Percentiles rank a stretch among this genome's conserved stretches.
Evolutionary conservation across 2,113 vertebrate species (phyloP).

Genomic region (Esox niger): DNA sequence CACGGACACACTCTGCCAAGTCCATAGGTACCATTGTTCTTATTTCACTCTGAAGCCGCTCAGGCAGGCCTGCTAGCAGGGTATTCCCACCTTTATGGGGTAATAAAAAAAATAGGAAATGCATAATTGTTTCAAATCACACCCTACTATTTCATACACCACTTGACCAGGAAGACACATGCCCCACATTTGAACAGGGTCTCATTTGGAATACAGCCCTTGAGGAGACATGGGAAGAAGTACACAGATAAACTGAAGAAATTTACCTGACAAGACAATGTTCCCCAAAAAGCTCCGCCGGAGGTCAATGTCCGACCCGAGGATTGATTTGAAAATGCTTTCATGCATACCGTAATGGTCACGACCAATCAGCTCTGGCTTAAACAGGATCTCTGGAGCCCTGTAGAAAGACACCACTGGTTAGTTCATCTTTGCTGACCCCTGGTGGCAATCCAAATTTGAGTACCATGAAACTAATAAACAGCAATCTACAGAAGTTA

Average conservation of each 20-base stretch:
- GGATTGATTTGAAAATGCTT: slow-evolving; percentile 69
- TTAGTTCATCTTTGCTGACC: not conserved
- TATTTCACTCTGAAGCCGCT: slow-evolving; percentile 67
- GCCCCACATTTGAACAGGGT: not conserved
- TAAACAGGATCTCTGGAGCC: slow-evolving; percentile 75
- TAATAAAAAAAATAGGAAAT: not conserved
- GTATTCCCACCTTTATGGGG: slow-evolving; percentile 69
- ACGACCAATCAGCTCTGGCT: slow-evolving; percentile 70
- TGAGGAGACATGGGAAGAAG: not conserved
- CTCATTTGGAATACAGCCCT: not conserved
- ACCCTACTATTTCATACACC: not conserved
- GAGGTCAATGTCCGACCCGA: slow-evolving; percentile 71
- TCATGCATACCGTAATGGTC: slow-evolving; percentile 75
- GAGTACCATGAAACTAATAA: not conserved
- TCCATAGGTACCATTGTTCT: slow-evolving; percentile 40
- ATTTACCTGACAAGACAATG: slow-evolving; percentile 70
- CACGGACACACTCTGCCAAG: slow-evolving; percentile 35
- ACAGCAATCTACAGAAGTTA: not conserved
- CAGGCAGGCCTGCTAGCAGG: slow-evolving; percentile 61
- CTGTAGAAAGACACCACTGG: slow-evolving; percentile 37
- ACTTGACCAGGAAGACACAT: too few species aligned
- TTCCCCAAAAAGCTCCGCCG: slow-evolving; percentile 66
- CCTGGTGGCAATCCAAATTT: slow-evolving; percentile 1
- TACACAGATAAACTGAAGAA: not conserved
- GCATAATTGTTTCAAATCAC: not conserved